Base-by-base conservation (phyloP, 2,113 vertebrate genomes). In the Xerus inauris region DNA sequence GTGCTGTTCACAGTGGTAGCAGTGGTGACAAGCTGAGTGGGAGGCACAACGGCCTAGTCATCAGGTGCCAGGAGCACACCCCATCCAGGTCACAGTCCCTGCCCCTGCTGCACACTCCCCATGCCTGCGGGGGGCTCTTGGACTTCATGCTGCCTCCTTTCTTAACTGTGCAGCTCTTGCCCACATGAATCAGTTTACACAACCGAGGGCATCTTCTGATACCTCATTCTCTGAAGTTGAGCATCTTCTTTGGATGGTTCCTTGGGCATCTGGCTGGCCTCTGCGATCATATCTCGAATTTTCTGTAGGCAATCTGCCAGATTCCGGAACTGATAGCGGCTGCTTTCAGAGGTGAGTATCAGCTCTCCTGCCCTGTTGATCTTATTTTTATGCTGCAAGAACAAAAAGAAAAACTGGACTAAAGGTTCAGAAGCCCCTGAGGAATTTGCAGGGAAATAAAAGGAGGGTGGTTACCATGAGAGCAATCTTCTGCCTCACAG, bases 251-350 rank as follows among this genome's bases (percentile, higher is more conserved):
- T 98, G 8, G 99, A 98, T 0, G 98, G 98, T 65, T 98, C 98
- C 11, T 95, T 98, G 13, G 99, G 99, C 35, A 81, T 98, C 96
- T 98, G 96, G 0, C 97, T 99, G 47, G 99, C 99, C 88, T 99
- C 98, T 0, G 97, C 91, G 42, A 99, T 99, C 89, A 99, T 99
- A 92, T 98, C 96, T 16, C 98, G 98, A 97, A 99, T 99, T 97
- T 99, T 99, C 87, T 99, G 98, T 1, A 99, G 95, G 57, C 99
- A 99, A 49, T 99, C 98, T 0, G 98, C 98, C 69, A 99, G 98
- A 90, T 99, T 99, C 72, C 98, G 99, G 96, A 99, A 99, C 91
- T 99, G 99, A 97, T 99, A 99, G 71, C 99, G 98, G 96, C 99
- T 99, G 85, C 98, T 96, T 89, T 99, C 99, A 0, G 99, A 99